Evolutionary conservation across 2,113 vertebrate species (phyloP), one percentile per base, ranked within the genome.

Genomic region (Rhinogobius similis): DNA sequence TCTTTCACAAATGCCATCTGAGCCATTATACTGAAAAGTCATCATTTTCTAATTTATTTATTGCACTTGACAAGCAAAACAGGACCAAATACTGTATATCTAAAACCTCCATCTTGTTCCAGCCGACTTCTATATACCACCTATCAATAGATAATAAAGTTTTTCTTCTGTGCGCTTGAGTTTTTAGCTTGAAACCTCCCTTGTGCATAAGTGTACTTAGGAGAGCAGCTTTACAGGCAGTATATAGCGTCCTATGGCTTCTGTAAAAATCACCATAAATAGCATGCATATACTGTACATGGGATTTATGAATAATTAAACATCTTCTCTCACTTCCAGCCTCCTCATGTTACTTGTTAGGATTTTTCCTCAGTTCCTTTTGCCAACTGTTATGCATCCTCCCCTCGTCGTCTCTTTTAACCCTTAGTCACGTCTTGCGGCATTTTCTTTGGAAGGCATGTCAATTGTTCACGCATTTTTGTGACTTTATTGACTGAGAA

Each of bases 301-400:
- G 84, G 83, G 76, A 88, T 84, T 83, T 76, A 76, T 93, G 76
- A 93, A 92, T 93, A 90, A 92, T 91, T 92, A 86, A 93, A 83
- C 77, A 73, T 72, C 39, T 72, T 83, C 87, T 83, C 83, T 76
- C 62, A 67, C 67, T 73, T 71, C 65, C 50, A 70, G 55, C 77
- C 71, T 29, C 68, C 72, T 76, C 52, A 56, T 66, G 48, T 73
- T 62, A 58, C 11, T 75, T 44, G 62, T 55, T 62, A 27, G 26
- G 6, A 53, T 55, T 56, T 50, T 46, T 48, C 18, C 23, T 24
- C 36, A 77, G 64, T 83, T 58, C 21, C 38, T 71, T 16, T 74
- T 61, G 64, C 62, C 68, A 38, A 78, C 53, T 6, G 11, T 67
- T 69, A 36, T 43, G 21, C 75, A 4, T 72, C n/a, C 20, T 68